A percentile compares a stretch with the other conserved stretches of the same genome.
phyloP scores from a whole-genome alignment of 2,888 invertebrate genomes.

The Aradus depressus region DNA sequence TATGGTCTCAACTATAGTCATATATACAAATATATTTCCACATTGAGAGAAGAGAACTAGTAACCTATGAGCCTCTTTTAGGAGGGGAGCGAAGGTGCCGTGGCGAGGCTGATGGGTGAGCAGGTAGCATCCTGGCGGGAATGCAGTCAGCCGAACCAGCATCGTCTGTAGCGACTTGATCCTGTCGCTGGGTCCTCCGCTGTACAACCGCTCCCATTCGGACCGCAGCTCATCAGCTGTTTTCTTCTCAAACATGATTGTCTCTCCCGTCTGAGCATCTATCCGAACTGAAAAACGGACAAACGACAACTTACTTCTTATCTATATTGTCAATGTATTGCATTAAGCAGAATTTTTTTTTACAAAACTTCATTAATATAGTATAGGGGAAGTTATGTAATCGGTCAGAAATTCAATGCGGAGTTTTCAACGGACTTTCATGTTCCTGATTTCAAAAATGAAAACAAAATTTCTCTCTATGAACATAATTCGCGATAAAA shows the following conservation, averaged over 20 bases:
- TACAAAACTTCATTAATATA: no score
- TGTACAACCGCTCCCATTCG: conserved; percentile 19
- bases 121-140: conserved; percentile 25
- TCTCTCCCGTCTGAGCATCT: conserved; percentile 17
- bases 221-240: conserved; percentile 4
- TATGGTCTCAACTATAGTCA: no score
- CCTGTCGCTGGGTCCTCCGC: conserved; percentile 1
- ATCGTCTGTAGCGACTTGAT: conserved; percentile 23
- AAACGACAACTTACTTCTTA: background rate
- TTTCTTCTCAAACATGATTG: conserved; percentile 23
- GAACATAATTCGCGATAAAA: no score
- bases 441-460: no score
- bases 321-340: background rate
- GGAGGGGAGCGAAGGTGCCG: conserved; percentile 23
- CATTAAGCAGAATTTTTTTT: no score
- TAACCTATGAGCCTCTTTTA: conserved; percentile 11
- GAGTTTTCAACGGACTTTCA: background rate
- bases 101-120: conserved; percentile 22
- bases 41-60: no score
- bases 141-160: conserved; percentile 20
- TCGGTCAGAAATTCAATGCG: background rate
- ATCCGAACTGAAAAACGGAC: conserved; percentile 17
- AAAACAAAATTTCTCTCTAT: no score
- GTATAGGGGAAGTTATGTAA: background rate
- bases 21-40: no score